Evolutionary conservation across 2,888 invertebrate species (phyloP), one percentile per base, ranked within the genome.

Genomic region (Nemurella pictetii): DNA sequence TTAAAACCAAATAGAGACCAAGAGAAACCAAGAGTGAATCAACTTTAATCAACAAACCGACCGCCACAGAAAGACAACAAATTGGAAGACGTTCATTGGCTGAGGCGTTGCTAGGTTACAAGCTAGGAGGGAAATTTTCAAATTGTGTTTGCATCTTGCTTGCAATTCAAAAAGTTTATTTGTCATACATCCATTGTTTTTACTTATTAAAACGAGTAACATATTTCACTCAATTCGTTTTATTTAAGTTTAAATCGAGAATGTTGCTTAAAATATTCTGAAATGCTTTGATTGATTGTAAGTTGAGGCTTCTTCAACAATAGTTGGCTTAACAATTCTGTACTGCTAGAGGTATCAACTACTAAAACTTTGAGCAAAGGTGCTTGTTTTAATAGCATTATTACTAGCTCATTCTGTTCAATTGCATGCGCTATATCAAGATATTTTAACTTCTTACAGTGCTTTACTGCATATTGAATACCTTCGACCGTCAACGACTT

Each of bases 351-450:
- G 30, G 27, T 25, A 12, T 78, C 78, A 29, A 78, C 29, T 29
- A 78, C 27, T 30, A 78, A 78, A 30, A 78, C n/a, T 25, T 78
- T 12, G 12, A 78, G 29, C 28, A 29, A 30, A n/a, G 78, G 78
- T 20, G 30, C 78, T 30, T 28, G 15, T 55, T 55, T 55, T 20
- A 55, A 7, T 55, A 55, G 12, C 55, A 55, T 55, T 1, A 78
- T n/a, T 4, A 30, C 20, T 28, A 20, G 78, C 20, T 78, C 78
- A 30, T 30, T 12, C 5, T 29, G 28, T 3, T 78, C 29, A n/a
- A 78, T 25, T 0, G 35, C 25, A 35, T 80, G 80, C 4, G 80
- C 80, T 36, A 80, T 36, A 35, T 80, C 80, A 0, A 80, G 35
- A 26, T 80, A 35, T 3, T 36, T 35, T 15, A 80, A 36, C 35